Evolutionary conservation across 2,888 invertebrate species (phyloP), one percentile per base, ranked within the genome.

Genomic region (Drosophila buzzatii): DNA sequence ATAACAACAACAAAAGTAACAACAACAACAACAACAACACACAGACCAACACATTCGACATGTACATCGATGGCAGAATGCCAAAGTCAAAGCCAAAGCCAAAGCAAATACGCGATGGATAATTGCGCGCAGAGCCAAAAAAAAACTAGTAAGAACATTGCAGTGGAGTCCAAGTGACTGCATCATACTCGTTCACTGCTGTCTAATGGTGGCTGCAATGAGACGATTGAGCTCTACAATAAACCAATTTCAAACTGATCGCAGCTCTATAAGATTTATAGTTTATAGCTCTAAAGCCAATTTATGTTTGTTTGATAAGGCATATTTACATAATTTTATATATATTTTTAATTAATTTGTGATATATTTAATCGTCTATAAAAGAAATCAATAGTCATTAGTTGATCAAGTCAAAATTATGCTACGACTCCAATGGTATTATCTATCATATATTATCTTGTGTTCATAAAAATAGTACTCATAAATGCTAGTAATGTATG

Each of bases 101-200:
- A 73, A 74, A 74, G 82, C 78, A 78, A 81, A 78, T 78, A 82
- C 79, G 71, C 71, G 78, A 71, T 70, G 85, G 83, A 90, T 85
- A 85, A 85, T 90, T 81, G 89, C 79, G 76, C 64, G 61, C 69
- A 64, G 65, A 76, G 62, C 73, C 63, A 56, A 70, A 70, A 59
- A 53, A 66, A 67, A 66, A 0, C 18, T 5, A 51, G 49, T 12
- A 18, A 49, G 49, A 51, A 51, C 12, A 18, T 12, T 33, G n/a
- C 18, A 33, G 7, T 33, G 0, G 49, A 18, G 49, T 18, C 12
- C n/a, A 7, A 7, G 7, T n/a, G 18, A 51, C 49, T 33, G 12
- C 33, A 12, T n/a, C 7, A 18, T 33, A n/a, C 49, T 7, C 49
- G 49, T 7, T 51, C 31, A 51, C 1, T 1, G 6, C 7, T 12